Evolutionary conservation across 2,888 invertebrate species (phyloP).

Genomic region (Cosmopolites sordidus): DNA sequence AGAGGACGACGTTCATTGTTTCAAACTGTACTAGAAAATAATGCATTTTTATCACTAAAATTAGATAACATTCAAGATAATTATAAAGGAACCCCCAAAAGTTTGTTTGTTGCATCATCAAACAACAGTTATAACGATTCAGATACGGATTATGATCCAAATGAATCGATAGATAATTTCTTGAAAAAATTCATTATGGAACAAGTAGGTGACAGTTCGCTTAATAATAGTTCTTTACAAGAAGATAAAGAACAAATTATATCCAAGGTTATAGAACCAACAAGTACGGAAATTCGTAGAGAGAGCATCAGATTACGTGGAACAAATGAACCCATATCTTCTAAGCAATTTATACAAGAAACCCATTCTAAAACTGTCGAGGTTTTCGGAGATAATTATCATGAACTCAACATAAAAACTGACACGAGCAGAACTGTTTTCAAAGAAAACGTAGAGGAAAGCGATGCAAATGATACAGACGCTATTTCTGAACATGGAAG

Average conservation of each 20-base stretch:
- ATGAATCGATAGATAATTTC: constrained; percentile 6
- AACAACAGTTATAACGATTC: constrained; percentile 6
- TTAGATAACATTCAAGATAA: too few species aligned
- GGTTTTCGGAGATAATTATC: background rate
- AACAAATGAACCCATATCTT: constrained; percentile 4
- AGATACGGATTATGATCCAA: constrained; percentile 1
- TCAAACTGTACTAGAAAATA: constrained; percentile 35
- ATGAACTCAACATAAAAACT: background rate
- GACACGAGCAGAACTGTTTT: background rate
- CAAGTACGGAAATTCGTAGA: constrained; percentile 3
- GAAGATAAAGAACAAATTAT: background rate
- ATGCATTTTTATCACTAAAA: constrained; percentile 25
- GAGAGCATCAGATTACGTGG: constrained; percentile 3
- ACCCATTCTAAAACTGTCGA: constrained; percentile 4
- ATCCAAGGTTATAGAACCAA: constrained; percentile 6
- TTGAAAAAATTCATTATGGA: constrained; percentile 1
- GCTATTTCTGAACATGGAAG: background rate
- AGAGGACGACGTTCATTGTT: constrained; percentile 30
- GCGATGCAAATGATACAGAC: constrained; percentile 6
- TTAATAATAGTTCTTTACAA: constrained; percentile 1
- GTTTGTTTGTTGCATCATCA: too few species aligned
- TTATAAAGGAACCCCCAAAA: too few species aligned
- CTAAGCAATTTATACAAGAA: constrained; percentile 10
- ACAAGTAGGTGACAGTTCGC: background rate
- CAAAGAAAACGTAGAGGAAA: background rate